These are phyloP conservation scores for Listronotus oregonensis DNA, from an alignment of 1,140 invertebrate species.

Conservation along the genomic window DNA sequence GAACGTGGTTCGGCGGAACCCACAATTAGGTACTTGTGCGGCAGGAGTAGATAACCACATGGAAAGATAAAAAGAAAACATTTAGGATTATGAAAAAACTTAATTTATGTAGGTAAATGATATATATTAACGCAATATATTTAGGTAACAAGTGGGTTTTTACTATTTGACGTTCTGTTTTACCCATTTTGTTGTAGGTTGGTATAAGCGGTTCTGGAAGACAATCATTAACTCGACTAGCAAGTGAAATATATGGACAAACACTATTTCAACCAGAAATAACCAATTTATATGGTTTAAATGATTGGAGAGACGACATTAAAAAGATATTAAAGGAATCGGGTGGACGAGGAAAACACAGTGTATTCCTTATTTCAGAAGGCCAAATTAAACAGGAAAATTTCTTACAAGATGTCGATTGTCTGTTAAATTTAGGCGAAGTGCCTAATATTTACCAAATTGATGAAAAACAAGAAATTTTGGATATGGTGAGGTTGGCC, in stretches of 20 bases:
- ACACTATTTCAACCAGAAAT: constrained; percentile 87
- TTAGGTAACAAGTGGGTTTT: too few species aligned
- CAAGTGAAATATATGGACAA: constrained; percentile 74
- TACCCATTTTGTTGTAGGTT: constrained; percentile 48
- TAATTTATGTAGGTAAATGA: too few species aligned
- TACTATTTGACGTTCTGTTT: too few species aligned
- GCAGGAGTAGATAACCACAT: too few species aligned
- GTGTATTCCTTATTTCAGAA: constrained; percentile 85
- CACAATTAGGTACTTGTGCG: too few species aligned
- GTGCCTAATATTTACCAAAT: constrained; percentile 87
- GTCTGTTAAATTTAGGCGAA: constrained; percentile 82
- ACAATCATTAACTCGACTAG: constrained; percentile 81
- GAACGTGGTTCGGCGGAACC: too few species aligned
- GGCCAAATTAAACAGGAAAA: constrained; percentile 86
- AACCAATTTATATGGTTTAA: constrained; percentile 78
- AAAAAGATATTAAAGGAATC: constrained; percentile 81
- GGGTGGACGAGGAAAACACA: constrained; percentile 71
- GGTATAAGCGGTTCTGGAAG: constrained; percentile 89
- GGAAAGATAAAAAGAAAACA: too few species aligned
- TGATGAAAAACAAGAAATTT: constrained; percentile 88
- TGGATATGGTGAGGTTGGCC: constrained; percentile 75
- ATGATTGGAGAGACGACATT: constrained; percentile 89
- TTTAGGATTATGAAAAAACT: too few species aligned
- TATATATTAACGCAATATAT: too few species aligned
- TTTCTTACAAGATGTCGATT: constrained; percentile 88